Evolutionary conservation across 2,797 vertebrate species (phyloP), one percentile per base, ranked within the genome.

Genomic region (Danio tinwini): DNA sequence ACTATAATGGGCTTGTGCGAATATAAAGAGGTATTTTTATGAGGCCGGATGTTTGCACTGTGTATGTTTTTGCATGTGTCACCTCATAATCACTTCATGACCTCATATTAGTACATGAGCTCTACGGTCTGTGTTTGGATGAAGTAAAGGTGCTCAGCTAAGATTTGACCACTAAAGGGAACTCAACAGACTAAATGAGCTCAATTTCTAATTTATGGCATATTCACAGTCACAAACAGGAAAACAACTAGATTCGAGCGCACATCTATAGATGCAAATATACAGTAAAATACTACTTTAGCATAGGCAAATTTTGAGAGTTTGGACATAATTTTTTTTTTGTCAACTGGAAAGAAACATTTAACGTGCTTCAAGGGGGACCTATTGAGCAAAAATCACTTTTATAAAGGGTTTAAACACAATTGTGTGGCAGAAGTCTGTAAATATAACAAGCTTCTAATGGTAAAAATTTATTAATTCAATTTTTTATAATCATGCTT

Each of bases 11-110:
- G 47, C 50, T 40, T 42, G 50, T 74, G 19, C 19, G 6, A 61
- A 6, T 37, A n/a, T 9, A n/a, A 49, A 61, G 62, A 62, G 4
- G 37, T 53, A 76, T 93, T 79, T n/a, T 90, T 89, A 89, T 58
- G 81, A 78, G 86, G 8, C 45, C 83, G 76, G 74, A 78, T 85
- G 86, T 82, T 82, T 76, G 81, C 82, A 74, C 78, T 44, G 53
- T 44, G 50, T 45, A 42, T 7, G 21, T 72, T 44, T 29, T 58
- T 29, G 29, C 29, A 42, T 59, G 55, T 62, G 72, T 1, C 56
- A 74, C 45, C 45, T 74, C 71, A 61, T 47, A 59, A n/a, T 37
- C 45, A 61, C n/a, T 50, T 37, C 72, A 44, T 76, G 14, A 76
- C 74, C 74, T 76, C 40, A 65, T 56, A 67, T 45, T 65, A 45